These are phyloP conservation scores for Dasysyrphus tricinctus DNA, from an alignment of 2,888 invertebrate genomes.

Conservation along the genomic window DNA sequence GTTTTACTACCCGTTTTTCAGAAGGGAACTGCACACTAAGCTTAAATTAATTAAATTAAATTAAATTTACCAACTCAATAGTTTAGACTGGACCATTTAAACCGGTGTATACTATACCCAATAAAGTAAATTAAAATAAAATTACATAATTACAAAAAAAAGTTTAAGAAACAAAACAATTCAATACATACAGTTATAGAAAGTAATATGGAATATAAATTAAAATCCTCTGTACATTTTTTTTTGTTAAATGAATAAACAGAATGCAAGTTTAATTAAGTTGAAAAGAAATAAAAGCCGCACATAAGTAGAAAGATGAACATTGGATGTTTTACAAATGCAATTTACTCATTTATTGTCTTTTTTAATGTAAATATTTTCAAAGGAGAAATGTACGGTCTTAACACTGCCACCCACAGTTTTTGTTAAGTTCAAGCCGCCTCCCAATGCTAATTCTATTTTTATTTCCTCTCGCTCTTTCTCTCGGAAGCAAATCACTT, in stretches of 20 bases:
- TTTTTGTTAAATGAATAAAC: neutral
- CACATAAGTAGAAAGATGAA: constrained; percentile 50
- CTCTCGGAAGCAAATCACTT: constrained; percentile 39
- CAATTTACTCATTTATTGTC: constrained; percentile 41
- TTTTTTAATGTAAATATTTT: constrained; percentile 22
- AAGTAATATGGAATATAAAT: neutral
- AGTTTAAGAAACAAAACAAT: too few relatives aligned
- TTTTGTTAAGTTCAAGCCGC: constrained; percentile 23
- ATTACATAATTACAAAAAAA: neutral
- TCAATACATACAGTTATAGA: too few relatives aligned
- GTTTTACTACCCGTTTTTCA: too few relatives aligned
- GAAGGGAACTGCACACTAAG: too few relatives aligned
- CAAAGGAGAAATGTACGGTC: constrained; percentile 16
- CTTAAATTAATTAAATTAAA: too few relatives aligned
- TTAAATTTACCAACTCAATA: too few relatives aligned
- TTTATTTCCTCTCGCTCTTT: constrained; percentile 17
- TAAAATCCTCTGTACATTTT: neutral
- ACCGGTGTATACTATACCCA: too few relatives aligned
- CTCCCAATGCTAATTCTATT: constrained; percentile 27
- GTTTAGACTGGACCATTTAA: too few relatives aligned
- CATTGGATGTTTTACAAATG: constrained; percentile 56
- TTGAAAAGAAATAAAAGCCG: constrained; percentile 15
- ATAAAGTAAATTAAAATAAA: too few relatives aligned
- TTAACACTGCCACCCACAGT: constrained; percentile 13
- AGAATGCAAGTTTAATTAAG: constrained; percentile 42